phyloP scores from a whole-genome alignment of 2,113 vertebrate species.

The human region DNA sequence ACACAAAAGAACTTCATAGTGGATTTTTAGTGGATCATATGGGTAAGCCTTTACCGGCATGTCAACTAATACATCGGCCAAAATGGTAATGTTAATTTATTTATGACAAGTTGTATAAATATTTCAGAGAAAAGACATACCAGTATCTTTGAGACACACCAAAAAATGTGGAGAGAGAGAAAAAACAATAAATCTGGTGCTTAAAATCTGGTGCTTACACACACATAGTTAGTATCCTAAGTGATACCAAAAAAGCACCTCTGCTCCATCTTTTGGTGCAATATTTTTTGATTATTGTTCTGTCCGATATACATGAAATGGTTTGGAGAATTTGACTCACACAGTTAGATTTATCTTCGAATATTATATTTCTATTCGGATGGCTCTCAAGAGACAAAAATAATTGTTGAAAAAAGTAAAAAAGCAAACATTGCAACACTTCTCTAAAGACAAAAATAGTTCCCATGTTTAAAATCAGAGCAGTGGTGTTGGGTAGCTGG shows the following conservation, averaged over 20 bases:
- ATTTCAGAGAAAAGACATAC: neutral
- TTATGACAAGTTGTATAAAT: neutral
- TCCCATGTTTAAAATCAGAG: neutral
- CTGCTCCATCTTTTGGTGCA: neutral
- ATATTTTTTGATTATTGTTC: neutral
- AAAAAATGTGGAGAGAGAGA: neutral
- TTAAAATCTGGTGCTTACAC: neutral
- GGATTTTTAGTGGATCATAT: neutral
- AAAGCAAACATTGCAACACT: neutral
- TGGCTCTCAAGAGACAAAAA: neutral
- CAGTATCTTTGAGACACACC: neutral
- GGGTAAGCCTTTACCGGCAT: neutral
- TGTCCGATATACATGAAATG: neutral
- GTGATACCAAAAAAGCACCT: neutral
- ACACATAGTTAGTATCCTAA: neutral
- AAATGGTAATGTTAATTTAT: neutral
- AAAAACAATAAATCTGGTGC: neutral
- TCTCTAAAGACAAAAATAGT: neutral
- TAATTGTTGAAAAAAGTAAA: neutral
- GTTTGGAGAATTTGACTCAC: neutral
- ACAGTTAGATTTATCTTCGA: neutral
- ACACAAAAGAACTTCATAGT: neutral
- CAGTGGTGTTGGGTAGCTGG: neutral
- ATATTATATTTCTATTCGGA: neutral
- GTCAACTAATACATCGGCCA: neutral